A percentile compares a stretch with the other conserved stretches of the same genome.
Conservation (phyloP, 1,140 invertebrate genomes). For the Whitmania pigra region DNA sequence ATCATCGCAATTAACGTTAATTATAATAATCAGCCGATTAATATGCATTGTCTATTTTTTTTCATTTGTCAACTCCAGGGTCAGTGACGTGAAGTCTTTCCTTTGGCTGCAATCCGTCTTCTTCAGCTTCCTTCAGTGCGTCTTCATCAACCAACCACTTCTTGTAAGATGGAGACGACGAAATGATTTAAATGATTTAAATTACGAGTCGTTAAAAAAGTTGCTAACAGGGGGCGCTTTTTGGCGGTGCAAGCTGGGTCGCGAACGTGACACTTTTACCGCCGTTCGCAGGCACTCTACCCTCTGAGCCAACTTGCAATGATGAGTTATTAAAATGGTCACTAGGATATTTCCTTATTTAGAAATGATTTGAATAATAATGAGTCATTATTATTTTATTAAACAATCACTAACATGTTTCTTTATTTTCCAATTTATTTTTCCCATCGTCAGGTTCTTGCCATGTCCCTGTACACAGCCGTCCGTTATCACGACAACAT, state of each 20-base stretch:
- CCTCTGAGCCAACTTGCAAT: too few relatives aligned
- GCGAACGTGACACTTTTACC: too few relatives aligned
- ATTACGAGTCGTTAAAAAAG: too few relatives aligned
- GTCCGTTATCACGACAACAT: conserved; percentile 33
- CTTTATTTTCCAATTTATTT: neutral
- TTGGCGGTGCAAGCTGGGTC: too few relatives aligned
- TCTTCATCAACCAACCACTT: conserved; percentile 39
- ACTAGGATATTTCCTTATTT: too few relatives aligned
- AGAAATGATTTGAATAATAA: too few relatives aligned
- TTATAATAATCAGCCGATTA: neutral
- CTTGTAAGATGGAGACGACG: conserved; percentile 29
- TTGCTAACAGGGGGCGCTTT: too few relatives aligned
- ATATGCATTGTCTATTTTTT: neutral
- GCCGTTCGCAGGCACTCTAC: too few relatives aligned
- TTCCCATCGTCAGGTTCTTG: conserved; percentile 24
- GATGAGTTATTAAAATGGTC: too few relatives aligned
- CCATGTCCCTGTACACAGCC: conserved; percentile 31
- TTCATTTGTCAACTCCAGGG: conserved; percentile 26
- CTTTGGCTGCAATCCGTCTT: conserved; percentile 41
- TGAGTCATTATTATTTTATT: too few relatives aligned
- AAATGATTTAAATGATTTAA: neutral
- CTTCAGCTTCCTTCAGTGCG: conserved; percentile 38
- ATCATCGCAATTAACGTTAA: too few relatives aligned
- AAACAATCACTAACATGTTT: too few relatives aligned
- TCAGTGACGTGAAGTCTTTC: conserved; percentile 34